Evolutionary conservation across 2,888 invertebrate genomes (phyloP), one percentile per base, ranked within the genome.

Genomic region (Pristionchus maxplancki): DNA sequence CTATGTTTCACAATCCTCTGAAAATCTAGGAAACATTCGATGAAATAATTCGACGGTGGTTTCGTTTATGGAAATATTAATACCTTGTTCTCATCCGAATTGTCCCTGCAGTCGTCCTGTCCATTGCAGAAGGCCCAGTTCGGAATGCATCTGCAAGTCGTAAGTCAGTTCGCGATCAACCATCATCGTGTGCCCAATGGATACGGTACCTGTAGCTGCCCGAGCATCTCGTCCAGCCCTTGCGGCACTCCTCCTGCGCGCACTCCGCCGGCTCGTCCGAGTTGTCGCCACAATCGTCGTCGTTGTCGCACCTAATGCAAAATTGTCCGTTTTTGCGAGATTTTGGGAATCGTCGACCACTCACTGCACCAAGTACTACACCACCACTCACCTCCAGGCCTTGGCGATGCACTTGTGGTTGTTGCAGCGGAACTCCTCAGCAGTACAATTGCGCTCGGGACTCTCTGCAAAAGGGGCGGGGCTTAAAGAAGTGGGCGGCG

Each of bases 91-190:
- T 99, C 99, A 95, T 99, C 99, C 48, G 97, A 97, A 89, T 97
- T 97, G 95, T 99, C 99, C 6, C 95, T 92, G 89, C 96, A 96
- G 95, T 99, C 98, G 94, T 99, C 98, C 95, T 98, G 98, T 20
- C 98, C 98, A 95, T 99, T 98, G 95, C 99, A 99, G 96, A 98
- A 97, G 90, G 98, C 96, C 98, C 98, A 99, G 95, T 97, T 97
- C 0, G 99, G 98, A 93, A 99, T 98, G 95, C 94, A 94, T 83
- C 88, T 88, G 88, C 3, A 88, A n/a, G n/a, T 17, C n/a, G 37
- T 50, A 1, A 84, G 5, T 84, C 37, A 74, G 81, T 50, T 50
- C 28, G 28, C 48, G 50, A 82, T 82, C 17, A 15, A n/a, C 40
- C 15, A 24, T 8, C 74, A 0, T 74, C 1, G 74, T 40, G 40